Evolutionary conservation across 1,140 invertebrate species (phyloP).

Genomic region (Saccostrea glomerata): DNA sequence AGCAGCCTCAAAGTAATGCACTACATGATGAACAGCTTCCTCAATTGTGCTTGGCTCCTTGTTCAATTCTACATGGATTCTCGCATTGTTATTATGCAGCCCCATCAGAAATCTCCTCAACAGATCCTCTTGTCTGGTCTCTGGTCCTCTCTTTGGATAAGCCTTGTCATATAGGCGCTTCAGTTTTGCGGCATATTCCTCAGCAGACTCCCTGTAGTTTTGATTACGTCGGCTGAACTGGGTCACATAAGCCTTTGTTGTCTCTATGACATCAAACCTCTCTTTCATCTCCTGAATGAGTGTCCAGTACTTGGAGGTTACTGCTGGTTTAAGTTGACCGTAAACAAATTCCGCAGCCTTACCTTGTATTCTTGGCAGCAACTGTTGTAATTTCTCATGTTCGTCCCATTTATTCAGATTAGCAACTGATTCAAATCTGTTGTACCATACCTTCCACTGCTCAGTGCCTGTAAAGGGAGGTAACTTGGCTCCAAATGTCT

Average conservation of each 20-base stretch:
- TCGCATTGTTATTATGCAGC: no score
- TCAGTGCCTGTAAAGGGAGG: constrained; percentile 51
- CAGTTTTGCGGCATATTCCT: no score
- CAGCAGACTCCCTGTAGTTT: no score
- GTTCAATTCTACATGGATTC: no score
- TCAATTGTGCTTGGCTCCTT: no score
- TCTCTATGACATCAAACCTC: constrained; percentile 53
- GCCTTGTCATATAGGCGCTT: no score
- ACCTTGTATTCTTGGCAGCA: constrained; percentile 54
- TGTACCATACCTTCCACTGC: constrained; percentile 53
- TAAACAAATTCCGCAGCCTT: constrained; percentile 54
- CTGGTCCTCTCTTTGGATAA: no score
- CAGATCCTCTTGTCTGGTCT: no score
- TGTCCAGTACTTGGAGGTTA: constrained; percentile 25
- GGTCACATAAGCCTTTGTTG: constrained; percentile 38
- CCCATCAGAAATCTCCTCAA: no score
- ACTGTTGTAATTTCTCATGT: constrained; percentile 44
- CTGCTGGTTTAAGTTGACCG: constrained; percentile 38
- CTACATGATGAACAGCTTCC: no score
- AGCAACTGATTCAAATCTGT: constrained; percentile 53
- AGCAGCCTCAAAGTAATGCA: no score
- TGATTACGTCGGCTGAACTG: constrained; percentile 41
- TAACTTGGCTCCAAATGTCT: constrained; percentile 40
- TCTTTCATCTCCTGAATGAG: constrained; percentile 46
- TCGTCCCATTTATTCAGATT: constrained; percentile 41